Base-by-base conservation (phyloP, 2,888 invertebrate genomes). In the Lasioglossum malachurum region DNA sequence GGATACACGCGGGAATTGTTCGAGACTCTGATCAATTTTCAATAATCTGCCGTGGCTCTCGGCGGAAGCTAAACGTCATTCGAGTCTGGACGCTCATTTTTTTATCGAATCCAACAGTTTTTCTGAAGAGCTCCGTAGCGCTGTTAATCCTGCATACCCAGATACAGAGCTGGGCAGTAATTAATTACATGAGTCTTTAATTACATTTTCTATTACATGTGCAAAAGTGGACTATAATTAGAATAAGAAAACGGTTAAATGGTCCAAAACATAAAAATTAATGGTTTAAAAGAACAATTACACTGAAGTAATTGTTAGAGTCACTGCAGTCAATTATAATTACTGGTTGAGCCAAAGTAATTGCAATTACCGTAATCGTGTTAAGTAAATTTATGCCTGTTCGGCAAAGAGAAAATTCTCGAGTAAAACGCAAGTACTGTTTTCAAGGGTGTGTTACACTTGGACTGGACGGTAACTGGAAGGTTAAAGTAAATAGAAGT, bases 1-100 rank as follows among this genome's bases (percentile, higher is more conserved):
- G 92, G 83, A 93, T 93, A 92, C 92, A 93, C 87, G 91, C 93
- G 94, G 92, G 93, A 93, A 92, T 89, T 90, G 92, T 93, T 89
- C 87, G 88, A 90, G 84, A 89, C 86, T 92, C 92, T 90, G 92
- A 91, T 93, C 92, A 91, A 92, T 93, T 92, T 93, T 91, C 94
- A 93, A 91, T 67, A 31, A 19, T 31, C 67, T 35, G 19, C 67
- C 19, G 3, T 60, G 4, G 27, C 27, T 27, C 27, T 27, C 14
- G 53, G 23, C 27, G 27, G 27, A 14, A 14, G 27, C 60, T 60
- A 5, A 27, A 53, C 53, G 27, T 27, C 60, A 60, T 60, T 14
- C 60, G 60, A 60, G 14, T 60, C 27, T 14, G 60, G 60, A 14
- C 27, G 16, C 60, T 14, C 14, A 60, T 5, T 60, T 60, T 60